These are phyloP conservation scores for Clangula hyemalis DNA, from an alignment of 2,797 vertebrate genomes.

Conservation along the genomic window DNA sequence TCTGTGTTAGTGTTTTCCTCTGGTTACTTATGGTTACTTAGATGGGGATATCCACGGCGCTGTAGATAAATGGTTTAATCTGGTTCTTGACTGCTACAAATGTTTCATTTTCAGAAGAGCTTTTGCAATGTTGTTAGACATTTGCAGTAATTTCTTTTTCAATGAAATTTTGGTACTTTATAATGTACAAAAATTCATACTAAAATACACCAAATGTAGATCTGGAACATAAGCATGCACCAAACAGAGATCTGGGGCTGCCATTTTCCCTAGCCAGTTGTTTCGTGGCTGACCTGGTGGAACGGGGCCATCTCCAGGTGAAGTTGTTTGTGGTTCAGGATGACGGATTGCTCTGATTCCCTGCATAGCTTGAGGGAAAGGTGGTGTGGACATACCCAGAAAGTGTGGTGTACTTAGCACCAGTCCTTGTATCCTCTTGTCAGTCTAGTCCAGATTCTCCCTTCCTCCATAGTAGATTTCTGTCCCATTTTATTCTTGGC, in stretches of 20 bases:
- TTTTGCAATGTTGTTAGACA: neutral
- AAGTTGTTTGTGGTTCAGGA: neutral
- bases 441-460: neutral
- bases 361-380: neutral
- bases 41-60: neutral
- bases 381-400: rapidly evolving
- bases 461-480: neutral
- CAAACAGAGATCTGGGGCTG: neutral
- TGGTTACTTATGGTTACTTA: neutral
- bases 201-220: neutral
- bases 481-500: neutral
- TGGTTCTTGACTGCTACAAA: neutral
- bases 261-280: neutral
- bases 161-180: neutral
- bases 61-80: neutral
- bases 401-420: neutral
- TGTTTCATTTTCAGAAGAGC: neutral
- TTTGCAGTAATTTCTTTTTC: neutral
- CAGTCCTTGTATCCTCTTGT: neutral
- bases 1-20: neutral
- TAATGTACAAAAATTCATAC: neutral
- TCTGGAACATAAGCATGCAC: neutral
- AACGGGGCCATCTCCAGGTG: neutral
- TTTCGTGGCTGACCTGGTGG: neutral
- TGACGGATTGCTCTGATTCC: neutral